Conservation (phyloP, 2,113 vertebrate species). For the Saccopteryx bilineata region DNA sequence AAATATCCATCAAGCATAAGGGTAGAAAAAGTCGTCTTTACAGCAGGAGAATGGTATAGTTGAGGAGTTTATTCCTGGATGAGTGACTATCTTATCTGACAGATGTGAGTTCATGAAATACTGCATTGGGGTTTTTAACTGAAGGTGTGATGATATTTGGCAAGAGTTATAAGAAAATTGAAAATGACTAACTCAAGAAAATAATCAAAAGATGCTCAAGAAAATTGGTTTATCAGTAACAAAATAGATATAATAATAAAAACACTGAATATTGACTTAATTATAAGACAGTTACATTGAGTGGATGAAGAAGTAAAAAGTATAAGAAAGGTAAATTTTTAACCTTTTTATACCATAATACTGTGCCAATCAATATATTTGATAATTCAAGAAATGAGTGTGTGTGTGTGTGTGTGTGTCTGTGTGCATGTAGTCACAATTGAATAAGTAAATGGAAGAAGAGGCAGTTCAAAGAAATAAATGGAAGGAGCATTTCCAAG, state of each 20-base stretch:
- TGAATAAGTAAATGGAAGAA: constrained; percentile 23
- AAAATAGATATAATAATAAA: not conserved
- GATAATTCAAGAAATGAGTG: not conserved
- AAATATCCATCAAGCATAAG: not conserved
- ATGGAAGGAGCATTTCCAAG: not conserved
- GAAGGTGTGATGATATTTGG: not conserved
- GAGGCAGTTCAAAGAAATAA: not conserved
- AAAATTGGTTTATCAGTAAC: not conserved
- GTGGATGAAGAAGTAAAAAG: not conserved
- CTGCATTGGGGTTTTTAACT: not conserved
- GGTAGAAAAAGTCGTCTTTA: not conserved
- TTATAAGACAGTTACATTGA: not conserved
- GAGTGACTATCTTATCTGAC: not conserved
- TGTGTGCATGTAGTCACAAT: not conserved
- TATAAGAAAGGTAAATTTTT: not conserved
- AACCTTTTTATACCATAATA: not conserved
- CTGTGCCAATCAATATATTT: not conserved
- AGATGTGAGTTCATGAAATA: not conserved
- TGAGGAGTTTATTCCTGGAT: not conserved
- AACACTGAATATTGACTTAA: not conserved
- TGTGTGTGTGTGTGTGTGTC: not conserved
- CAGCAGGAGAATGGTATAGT: not conserved
- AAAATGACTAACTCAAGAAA: not conserved
- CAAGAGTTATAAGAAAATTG: not conserved
- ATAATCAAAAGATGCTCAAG: not conserved